Evolutionary conservation across 1,140 invertebrate species (phyloP), one percentile per base, ranked within the genome.

Genomic region (Heterodera carotae): DNA sequence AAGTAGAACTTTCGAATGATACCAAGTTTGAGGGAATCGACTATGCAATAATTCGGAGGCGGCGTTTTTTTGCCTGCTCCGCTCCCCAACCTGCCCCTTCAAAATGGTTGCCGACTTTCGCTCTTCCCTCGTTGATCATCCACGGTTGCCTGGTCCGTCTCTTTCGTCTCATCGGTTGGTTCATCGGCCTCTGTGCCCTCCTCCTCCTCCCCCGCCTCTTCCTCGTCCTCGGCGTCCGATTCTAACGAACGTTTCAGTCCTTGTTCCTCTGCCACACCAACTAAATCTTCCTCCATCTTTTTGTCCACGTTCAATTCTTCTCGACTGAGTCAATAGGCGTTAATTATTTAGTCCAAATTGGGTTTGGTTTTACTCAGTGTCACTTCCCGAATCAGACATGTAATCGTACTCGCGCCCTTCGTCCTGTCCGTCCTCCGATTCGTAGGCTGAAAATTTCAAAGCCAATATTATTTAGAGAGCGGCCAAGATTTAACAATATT

Each of bases 391-490:
- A 76, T 87, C 85, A 0, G 85, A 80, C 80, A 87, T 87, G 68
- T 87, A 87, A 67, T 87, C 85, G 69, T 85, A 87, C 70, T 87
- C 85, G 0, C 85, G 77, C 2, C 85, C 85, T 76, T 87, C 85
- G 68, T 87, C 85, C 29, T 87, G 83, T n/a, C 85, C 85, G 36
- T 87, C 85, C 27, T 85, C 83, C 12, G 85, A 87, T 59, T 87
- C 85, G 72, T 87, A 87, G 31, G 84, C 85, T 85, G 53, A 68
- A 86, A 78, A 64, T 31, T 39, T 59, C 56, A 25, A 33, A 22
- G 22, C 39, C 39, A 33, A 12, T 68, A 39, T 36, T n/a, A n/a
- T n/a, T n/a, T n/a, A n/a, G n/a, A n/a, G n/a, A n/a, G n/a, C n/a
- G n/a, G n/a, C n/a, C n/a, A n/a, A n/a, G n/a, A n/a, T n/a, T n/a